These are phyloP conservation scores for Lamellibrachia luymesi DNA, from an alignment of 1,140 invertebrate species.

Conservation along the genomic window DNA sequence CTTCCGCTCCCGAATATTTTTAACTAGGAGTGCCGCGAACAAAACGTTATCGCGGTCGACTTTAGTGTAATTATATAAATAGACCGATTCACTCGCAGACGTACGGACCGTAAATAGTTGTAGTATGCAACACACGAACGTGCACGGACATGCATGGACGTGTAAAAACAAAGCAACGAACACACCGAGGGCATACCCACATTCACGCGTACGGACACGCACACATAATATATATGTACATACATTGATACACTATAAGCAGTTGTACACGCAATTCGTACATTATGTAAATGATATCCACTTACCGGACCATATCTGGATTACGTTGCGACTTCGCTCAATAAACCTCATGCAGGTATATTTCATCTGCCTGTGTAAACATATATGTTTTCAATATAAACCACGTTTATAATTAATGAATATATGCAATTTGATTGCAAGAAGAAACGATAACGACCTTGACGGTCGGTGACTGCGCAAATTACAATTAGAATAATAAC, in stretches of 20 bases:
- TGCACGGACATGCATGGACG: no score
- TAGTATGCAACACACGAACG: no score
- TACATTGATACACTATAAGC: not conserved
- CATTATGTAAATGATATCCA: not conserved
- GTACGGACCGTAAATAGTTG: no score
- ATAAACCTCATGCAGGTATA: slow-evolving; percentile 8
- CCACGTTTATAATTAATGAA: not conserved
- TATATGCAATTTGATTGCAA: not conserved
- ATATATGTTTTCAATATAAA: not conserved
- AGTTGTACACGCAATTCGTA: not conserved
- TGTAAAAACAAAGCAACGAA: no score
- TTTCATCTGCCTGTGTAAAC: slow-evolving; percentile 4
- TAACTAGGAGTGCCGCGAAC: not conserved
- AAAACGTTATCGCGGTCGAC: not conserved
- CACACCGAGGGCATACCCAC: no score
- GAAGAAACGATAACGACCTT: not conserved
- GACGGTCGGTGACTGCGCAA: not conserved
- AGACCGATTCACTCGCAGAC: not conserved
- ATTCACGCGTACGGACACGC: no score
- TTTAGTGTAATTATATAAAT: not conserved
- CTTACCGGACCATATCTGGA: slow-evolving; percentile 9
- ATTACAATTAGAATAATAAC: not conserved
- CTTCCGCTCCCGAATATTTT: not conserved
- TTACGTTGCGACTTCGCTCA: slow-evolving; percentile 9
- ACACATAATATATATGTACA: not conserved